Evolutionary conservation across 1,140 invertebrate genomes (phyloP).

Genomic region (Capitella teleta): DNA sequence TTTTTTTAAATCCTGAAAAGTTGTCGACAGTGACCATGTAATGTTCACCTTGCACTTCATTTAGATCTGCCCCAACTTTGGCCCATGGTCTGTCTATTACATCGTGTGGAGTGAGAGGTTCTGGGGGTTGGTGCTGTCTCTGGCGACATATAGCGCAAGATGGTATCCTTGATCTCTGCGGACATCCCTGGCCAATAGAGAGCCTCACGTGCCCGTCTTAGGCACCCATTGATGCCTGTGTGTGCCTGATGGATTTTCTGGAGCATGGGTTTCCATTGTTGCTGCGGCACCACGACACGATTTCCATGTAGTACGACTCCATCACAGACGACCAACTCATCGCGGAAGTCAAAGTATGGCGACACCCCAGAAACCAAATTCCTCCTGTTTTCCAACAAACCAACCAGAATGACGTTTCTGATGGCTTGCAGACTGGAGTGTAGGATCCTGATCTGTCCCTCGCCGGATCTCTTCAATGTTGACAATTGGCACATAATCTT

Average conservation of each 20-base stretch:
- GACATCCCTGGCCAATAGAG: constrained; percentile 3
- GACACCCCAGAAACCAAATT: not conserved
- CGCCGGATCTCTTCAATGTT: too few relatives aligned
- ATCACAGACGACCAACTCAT: not conserved
- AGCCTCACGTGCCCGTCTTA: not conserved
- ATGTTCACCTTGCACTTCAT: not conserved
- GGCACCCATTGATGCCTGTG: not conserved
- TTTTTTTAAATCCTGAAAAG: not conserved
- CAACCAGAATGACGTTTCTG: too few relatives aligned
- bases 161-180: not conserved
- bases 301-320: not conserved
- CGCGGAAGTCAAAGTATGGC: constrained; percentile 3
- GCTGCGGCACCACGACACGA: constrained; percentile 3
- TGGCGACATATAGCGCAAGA: not conserved
- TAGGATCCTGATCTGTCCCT: too few relatives aligned
- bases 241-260: constrained; percentile 6
- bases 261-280: constrained; percentile 10
- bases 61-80: not conserved
- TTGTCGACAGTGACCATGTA: constrained; percentile 2
- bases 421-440: too few relatives aligned
- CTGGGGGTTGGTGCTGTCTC: not conserved
- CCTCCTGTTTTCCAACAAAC: not conserved
- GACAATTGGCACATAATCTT: too few relatives aligned
- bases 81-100: constrained; percentile 1
- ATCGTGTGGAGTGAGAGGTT: not conserved